Conservation (phyloP, 2,113 vertebrate genomes). For the Syngnathus scovelli region DNA sequence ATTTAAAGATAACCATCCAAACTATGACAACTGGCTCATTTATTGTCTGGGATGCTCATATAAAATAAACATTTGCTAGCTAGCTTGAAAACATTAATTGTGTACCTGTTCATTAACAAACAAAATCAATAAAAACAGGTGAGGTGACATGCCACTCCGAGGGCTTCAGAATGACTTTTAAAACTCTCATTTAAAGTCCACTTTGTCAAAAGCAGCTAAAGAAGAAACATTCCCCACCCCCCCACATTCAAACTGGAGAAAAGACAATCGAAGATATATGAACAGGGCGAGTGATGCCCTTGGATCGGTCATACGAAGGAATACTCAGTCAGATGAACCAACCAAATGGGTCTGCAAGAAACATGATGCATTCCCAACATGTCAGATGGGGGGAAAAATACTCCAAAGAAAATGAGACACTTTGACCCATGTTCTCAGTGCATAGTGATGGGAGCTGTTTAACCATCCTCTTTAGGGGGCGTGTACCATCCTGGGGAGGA, state of each 20-base stretch:
- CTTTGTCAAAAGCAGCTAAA: constrained; percentile 57
- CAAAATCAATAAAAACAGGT: constrained; percentile 38
- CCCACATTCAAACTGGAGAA: constrained; percentile 29
- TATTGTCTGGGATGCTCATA: constrained; percentile 41
- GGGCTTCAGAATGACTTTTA: constrained; percentile 49
- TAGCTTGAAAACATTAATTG: constrained; percentile 46
- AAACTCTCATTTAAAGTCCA: constrained; percentile 45
- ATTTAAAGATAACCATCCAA: constrained; percentile 32
- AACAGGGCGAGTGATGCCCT: constrained; percentile 39
- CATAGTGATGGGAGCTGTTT: constrained; percentile 60
- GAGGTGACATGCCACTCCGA: constrained; percentile 38
- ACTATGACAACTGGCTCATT: constrained; percentile 39
- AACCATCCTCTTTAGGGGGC: constrained; percentile 97
- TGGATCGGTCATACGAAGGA: constrained; percentile 28
- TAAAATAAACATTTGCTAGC: constrained; percentile 37
- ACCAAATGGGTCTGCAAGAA: constrained; percentile 46
- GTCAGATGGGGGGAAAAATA: constrained; percentile 36
- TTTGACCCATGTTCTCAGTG: constrained; percentile 66
- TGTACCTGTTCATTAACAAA: constrained; percentile 51
- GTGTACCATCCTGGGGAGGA: constrained; percentile 90
- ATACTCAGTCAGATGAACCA: constrained; percentile 57
- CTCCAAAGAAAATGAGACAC: constrained; percentile 55
- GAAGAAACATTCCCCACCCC: constrained; percentile 41
- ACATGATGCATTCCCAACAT: constrained; percentile 53
- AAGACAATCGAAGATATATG: constrained; percentile 58